phyloP scores from a whole-genome alignment of 2,797 vertebrate species.

The Austrolebias charrua region DNA sequence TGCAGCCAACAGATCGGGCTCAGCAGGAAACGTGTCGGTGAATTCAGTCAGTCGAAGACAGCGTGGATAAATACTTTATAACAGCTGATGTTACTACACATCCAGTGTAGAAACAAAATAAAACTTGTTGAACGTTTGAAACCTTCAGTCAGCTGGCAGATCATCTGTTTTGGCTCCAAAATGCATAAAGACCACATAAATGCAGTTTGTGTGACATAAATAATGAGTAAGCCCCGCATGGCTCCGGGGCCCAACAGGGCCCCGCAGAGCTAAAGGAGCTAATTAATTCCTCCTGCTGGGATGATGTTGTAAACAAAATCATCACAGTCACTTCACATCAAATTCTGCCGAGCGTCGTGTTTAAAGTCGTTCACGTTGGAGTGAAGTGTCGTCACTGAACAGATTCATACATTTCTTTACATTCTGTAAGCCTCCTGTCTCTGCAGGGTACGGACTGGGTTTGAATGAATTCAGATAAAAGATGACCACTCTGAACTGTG shows the following conservation, averaged over 20 bases:
- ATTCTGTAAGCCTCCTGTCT: neutral
- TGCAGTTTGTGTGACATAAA: conserved; percentile 66
- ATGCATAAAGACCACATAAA: conserved; percentile 57
- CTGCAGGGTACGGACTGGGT: neutral
- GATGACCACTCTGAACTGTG: too few species aligned
- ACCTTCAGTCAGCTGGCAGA: conserved; percentile 38
- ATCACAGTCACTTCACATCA: conserved; percentile 51
- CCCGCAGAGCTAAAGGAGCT: conserved; percentile 47
- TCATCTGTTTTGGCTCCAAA: conserved; percentile 54
- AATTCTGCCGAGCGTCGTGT: conserved; percentile 32
- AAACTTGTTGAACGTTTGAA: conserved; percentile 32
- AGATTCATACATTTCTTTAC: neutral
- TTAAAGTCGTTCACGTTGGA: conserved; percentile 14
- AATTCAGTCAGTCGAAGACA: neutral
- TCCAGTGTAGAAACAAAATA: conserved; percentile 8
- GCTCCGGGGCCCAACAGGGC: conserved; percentile 59
- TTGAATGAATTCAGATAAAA: neutral
- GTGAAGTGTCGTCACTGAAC: neutral
- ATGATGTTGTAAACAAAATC: conserved; percentile 65
- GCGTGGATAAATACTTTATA: neutral
- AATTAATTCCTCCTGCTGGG: conserved; percentile 63
- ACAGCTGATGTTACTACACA: conserved; percentile 15
- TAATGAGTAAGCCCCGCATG: conserved; percentile 59
- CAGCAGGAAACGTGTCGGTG: neutral
- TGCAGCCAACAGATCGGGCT: too few species aligned